These are phyloP conservation scores for Mormyrus lacerda DNA, from an alignment of 2,113 vertebrate species.

Conservation along the genomic window DNA sequence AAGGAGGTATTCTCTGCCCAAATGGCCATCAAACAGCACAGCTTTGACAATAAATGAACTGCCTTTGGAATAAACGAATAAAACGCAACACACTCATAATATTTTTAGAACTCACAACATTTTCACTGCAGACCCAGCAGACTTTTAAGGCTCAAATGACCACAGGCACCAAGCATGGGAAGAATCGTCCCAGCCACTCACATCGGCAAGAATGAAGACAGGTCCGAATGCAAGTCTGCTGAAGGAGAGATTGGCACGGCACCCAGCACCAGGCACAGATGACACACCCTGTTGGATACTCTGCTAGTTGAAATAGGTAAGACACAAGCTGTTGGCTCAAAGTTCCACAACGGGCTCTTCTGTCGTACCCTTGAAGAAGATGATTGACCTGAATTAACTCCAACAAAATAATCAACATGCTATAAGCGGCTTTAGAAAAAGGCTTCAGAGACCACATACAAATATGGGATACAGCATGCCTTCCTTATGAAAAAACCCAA, in stretches of 20 bases:
- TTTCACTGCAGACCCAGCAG: neutral
- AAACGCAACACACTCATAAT: neutral
- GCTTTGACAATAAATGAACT: neutral
- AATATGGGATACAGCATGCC: neutral
- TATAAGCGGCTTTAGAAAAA: neutral
- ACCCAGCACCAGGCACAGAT: neutral
- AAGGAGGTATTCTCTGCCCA: neutral
- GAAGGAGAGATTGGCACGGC: neutral
- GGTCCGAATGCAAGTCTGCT: neutral
- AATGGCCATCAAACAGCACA: neutral
- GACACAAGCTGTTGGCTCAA: neutral
- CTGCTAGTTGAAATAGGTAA: neutral
- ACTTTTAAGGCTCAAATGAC: neutral
- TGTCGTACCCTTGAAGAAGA: neutral
- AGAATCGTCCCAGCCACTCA: neutral
- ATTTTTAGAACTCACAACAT: neutral
- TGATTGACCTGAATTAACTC: neutral
- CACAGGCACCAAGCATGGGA: neutral
- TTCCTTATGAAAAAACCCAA: neutral
- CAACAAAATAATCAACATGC: neutral
- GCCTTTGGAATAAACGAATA: neutral
- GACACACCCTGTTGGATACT: neutral
- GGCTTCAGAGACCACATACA: neutral
- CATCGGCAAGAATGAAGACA: neutral
- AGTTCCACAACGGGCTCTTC: neutral